phyloP scores from a whole-genome alignment of 1,140 invertebrate genomes.

The Calephelis nemesis region DNA sequence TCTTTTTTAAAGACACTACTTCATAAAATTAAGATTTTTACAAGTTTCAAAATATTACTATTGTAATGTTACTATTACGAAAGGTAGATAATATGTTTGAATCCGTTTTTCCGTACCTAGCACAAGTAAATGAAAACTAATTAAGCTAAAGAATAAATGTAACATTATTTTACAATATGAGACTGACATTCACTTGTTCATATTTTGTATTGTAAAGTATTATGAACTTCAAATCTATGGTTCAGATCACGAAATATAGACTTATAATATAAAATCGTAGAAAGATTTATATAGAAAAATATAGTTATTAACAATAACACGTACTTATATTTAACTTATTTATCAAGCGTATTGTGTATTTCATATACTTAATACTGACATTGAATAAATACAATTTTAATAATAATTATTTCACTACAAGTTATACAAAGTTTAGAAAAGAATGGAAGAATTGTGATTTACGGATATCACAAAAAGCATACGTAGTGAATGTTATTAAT shows the following conservation, averaged over 20 bases:
- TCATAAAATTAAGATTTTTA: too few relatives aligned
- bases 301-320: slow-evolving; percentile 62
- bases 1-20: too few relatives aligned
- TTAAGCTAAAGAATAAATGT: too few relatives aligned
- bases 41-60: too few relatives aligned
- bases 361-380: slow-evolving; percentile 45
- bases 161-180: too few relatives aligned
- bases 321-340: slow-evolving; percentile 44
- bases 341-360: slow-evolving; percentile 42
- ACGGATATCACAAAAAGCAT: background rate
- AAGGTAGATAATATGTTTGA: too few relatives aligned
- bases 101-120: too few relatives aligned
- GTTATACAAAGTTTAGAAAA: slow-evolving; percentile 4
- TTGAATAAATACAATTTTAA: slow-evolving; percentile 25
- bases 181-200: too few relatives aligned
- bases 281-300: slow-evolving; percentile 65
- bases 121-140: too few relatives aligned
- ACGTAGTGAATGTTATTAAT: background rate
- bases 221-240: slow-evolving; percentile 5
- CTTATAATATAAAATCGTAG: slow-evolving; percentile 50
- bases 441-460: slow-evolving; percentile 1
- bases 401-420: slow-evolving; percentile 8
- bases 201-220: too few relatives aligned
- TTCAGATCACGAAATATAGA: slow-evolving; percentile 33
- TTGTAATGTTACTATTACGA: too few relatives aligned